Evolutionary conservation across 2,113 vertebrate species (phyloP).

Genomic region (Prunella fulvescens): DNA sequence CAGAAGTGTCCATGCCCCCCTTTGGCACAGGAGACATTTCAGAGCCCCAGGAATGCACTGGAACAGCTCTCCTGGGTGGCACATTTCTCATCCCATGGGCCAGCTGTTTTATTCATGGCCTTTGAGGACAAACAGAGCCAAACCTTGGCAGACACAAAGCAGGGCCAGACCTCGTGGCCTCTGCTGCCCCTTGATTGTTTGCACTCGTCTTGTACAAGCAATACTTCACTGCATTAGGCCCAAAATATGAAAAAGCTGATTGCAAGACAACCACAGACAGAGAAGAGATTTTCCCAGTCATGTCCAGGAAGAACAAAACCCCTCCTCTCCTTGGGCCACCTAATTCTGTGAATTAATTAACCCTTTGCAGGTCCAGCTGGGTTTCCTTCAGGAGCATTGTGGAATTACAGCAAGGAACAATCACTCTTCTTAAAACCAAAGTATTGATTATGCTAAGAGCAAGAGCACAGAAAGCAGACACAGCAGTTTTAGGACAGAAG

Average conservation of each 20-base stretch:
- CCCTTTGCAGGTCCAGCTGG: background rate
- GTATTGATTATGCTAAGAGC: slow-evolving; percentile 18
- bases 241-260: background rate
- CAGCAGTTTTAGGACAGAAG: background rate
- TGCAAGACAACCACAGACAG: background rate
- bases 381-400: background rate
- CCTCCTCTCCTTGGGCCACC: background rate
- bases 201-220: background rate
- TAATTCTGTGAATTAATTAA: background rate
- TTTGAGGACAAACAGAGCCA: background rate
- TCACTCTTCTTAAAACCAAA: background rate
- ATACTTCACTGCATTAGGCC: background rate
- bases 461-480: slow-evolving; percentile 1
- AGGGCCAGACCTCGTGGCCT: background rate
- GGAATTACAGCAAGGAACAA: background rate
- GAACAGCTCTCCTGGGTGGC: background rate
- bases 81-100: background rate
- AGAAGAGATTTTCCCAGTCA: background rate
- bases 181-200: background rate
- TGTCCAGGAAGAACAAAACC: background rate
- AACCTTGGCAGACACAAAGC: background rate
- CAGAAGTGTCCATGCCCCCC: background rate
- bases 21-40: background rate
- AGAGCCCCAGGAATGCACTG: background rate
- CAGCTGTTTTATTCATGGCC: background rate